A percentile compares a stretch with the other conserved stretches of the same genome.
Evolutionary conservation across 2,888 invertebrate species (phyloP).

Genomic region (Idaea biselata): DNA sequence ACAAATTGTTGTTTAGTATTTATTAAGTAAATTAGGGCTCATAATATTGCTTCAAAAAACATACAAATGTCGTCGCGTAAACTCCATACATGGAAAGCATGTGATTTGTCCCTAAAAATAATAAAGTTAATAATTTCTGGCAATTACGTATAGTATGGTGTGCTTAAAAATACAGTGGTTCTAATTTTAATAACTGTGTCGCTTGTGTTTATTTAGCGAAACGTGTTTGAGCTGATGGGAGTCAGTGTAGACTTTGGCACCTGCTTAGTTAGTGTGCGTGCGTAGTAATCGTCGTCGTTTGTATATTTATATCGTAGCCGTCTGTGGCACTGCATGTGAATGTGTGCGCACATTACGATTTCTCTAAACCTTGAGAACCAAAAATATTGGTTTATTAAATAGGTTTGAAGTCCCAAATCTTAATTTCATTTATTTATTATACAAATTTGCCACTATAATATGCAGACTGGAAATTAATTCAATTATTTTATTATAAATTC

Average conservation of each 20-base stretch:
- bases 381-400: neutral
- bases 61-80: neutral
- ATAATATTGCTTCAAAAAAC: neutral
- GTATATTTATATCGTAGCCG: neutral
- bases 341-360: conserved; percentile 4
- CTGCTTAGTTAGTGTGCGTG: conserved; percentile 54
- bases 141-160: neutral
- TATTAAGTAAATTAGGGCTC: neutral
- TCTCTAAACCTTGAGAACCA: conserved; percentile 1
- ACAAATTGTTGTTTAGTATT: neutral
- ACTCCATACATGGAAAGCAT: conserved; percentile 34
- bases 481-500: no score
- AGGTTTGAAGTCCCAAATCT: neutral
- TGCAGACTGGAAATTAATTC: no score
- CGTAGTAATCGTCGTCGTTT: conserved; percentile 13
- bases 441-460: neutral
- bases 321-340: neutral
- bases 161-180: neutral
- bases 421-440: neutral
- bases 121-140: neutral
- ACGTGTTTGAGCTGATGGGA: conserved; percentile 11
- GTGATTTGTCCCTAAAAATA: conserved; percentile 28
- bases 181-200: neutral
- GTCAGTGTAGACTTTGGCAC: conserved; percentile 69
- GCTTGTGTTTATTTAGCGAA: conserved; percentile 34